Conservation (phyloP, 2,113 vertebrate species). For the Heterotilapia buettikoferi region DNA sequence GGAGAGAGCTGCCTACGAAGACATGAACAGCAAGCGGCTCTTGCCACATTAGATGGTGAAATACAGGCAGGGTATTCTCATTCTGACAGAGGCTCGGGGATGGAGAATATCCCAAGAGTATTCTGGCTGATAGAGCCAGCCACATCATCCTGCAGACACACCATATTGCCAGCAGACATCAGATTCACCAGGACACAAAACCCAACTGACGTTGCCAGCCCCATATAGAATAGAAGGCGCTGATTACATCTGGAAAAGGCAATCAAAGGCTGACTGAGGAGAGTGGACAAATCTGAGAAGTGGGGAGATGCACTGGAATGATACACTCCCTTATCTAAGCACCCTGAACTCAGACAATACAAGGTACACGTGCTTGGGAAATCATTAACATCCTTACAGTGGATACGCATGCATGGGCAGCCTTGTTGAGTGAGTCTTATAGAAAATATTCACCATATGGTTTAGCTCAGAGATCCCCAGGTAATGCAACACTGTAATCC, state of each 20-base stretch:
- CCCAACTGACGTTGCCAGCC: conserved; percentile 37
- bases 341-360: conserved; percentile 9
- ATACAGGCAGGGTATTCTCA: conserved; percentile 28
- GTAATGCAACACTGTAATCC: not conserved
- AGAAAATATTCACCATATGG: conserved; percentile 19
- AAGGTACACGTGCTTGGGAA: not conserved
- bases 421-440: not conserved
- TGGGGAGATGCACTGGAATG: conserved; percentile 36
- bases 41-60: conserved; percentile 35
- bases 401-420: not conserved
- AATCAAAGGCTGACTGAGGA: conserved; percentile 40
- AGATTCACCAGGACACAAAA: conserved; percentile 41
- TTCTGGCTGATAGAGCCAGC: conserved; percentile 40
- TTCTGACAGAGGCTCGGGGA: conserved; percentile 26
- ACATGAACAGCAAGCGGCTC: conserved; percentile 29
- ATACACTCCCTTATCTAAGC: conserved; percentile 31
- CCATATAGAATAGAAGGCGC: conserved; percentile 1
- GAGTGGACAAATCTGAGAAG: conserved; percentile 12
- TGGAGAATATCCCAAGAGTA: conserved; percentile 52
- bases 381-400: conserved; percentile 22
- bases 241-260: conserved; percentile 54
- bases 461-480: not conserved
- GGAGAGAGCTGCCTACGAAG: conserved; percentile 28
- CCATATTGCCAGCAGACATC: conserved; percentile 52
- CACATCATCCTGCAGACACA: conserved; percentile 33